Base-by-base conservation (phyloP, 1,140 invertebrate genomes). In the Linepithema humile region DNA sequence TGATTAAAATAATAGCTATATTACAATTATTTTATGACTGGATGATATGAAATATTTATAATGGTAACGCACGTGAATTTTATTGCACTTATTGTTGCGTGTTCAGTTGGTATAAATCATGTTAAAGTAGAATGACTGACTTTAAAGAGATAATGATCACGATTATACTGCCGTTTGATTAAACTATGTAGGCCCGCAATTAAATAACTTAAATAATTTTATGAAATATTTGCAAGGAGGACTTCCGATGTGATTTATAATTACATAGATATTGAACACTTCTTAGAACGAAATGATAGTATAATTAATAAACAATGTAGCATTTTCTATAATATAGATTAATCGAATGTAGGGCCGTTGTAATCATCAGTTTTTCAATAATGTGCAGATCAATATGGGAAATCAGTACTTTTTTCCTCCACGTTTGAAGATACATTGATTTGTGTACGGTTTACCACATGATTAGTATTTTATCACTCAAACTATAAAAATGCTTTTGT, bases 11-110 rank as follows among this genome's bases (percentile, higher is more conserved):
- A 55, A 69, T 15, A 75, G 38, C 74, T 91, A 87, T 91, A 86
- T 90, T 84, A 90, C 73, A 88, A 74, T 88, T 89, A 88, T 83
- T 88, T 88, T 84, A 73, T 90, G 75, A 92, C 90, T 90, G 64
- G 64, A 88, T 91, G 85, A 86, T 85, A 90, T 87, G 89, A 92
- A 78, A 89, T 91, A 91, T 90, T 90, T 92, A 91, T 88, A 92
- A 89, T 92, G 91, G 91, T 92, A 93, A 93, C 92, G 85, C 75
- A 91, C 82, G 89, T 48, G 88, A 84, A 91, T 92, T 86, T 93
- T 93, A 92, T 93, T 93, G 91, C 91, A 93, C 89, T 89, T 91
- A 85, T 83, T 65, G 60, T 67, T 89, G 85, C 73, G 38, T 90
- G 78, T 65, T 84, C 90, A n/a, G n/a, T n/a, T n/a, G n/a, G n/a